A percentile compares a stretch with the other conserved stretches of the same genome.
Conservation (phyloP, 2,888 invertebrate species). For the Argynnis bischoffii region DNA sequence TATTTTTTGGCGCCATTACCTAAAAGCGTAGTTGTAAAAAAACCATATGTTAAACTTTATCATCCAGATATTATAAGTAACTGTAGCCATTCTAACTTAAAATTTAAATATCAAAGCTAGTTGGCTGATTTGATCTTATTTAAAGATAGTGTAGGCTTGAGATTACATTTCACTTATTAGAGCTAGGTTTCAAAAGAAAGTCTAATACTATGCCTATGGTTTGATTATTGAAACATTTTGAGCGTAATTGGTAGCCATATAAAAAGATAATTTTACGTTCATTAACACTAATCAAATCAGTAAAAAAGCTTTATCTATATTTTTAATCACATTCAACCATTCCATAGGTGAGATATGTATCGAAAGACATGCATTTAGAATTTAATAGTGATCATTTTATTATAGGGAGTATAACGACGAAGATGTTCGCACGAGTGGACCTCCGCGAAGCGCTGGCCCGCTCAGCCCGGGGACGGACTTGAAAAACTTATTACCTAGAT, state of each 20-base stretch:
- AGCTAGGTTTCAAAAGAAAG: no score
- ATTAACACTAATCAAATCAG: not conserved
- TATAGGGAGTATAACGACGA: conserved; percentile 40
- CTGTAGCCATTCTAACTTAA: no score
- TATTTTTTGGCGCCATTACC: no score
- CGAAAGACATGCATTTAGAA: conserved; percentile 32
- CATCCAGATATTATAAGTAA: no score
- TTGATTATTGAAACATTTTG: no score
- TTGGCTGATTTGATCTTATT: no score
- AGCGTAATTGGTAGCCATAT: not conserved
- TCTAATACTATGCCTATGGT: no score
- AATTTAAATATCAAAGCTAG: no score
- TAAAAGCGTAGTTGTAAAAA: no score
- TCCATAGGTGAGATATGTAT: conserved; percentile 17
- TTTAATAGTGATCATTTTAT: conserved; percentile 40
- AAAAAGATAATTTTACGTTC: not conserved
- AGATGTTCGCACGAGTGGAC: conserved; percentile 38
- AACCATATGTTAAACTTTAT: no score
- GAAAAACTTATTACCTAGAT: not conserved
- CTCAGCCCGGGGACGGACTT: conserved; percentile 40
- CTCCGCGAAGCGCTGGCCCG: conserved; percentile 37
- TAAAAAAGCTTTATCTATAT: conserved; percentile 4
- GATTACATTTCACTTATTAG: no score
- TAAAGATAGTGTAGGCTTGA: no score
- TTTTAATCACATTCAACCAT: conserved; percentile 5